Evolutionary conservation across 2,113 vertebrate species (phyloP).

Genomic region (Gavialis gangeticus): DNA sequence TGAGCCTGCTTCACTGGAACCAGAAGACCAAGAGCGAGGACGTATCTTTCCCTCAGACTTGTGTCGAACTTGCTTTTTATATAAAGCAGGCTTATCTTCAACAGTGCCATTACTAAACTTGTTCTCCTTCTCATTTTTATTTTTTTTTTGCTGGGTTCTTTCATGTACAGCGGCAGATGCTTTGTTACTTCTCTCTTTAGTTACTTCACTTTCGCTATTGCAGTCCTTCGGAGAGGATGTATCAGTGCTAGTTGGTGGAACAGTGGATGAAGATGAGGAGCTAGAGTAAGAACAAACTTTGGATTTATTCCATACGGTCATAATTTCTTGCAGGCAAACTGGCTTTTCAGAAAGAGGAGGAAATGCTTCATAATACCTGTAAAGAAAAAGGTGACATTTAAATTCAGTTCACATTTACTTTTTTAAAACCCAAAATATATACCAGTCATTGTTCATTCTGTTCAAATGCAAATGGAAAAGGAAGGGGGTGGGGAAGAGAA

Average conservation of each 20-base stretch:
- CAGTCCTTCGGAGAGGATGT: constrained; percentile 97
- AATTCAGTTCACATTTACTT: neutral
- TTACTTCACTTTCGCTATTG: constrained; percentile 90
- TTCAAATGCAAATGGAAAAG: neutral
- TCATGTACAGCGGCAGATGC: constrained; percentile 73
- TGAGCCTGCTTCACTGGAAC: constrained; percentile 96
- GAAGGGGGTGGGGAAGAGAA: neutral
- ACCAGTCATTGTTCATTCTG: neutral
- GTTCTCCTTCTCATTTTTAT: constrained; percentile 91
- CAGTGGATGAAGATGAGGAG: constrained; percentile 94
- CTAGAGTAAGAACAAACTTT: constrained; percentile 92
- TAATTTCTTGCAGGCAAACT: constrained; percentile 98
- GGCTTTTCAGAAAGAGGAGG: constrained; percentile 97
- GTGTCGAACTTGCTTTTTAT: constrained; percentile 89
- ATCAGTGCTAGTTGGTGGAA: constrained; percentile 95
- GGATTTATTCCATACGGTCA: constrained; percentile 98
- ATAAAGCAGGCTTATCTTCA: constrained; percentile 81
- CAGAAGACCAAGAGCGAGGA: constrained; percentile 96
- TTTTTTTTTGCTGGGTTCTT: constrained; percentile 82
- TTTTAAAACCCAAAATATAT: neutral
- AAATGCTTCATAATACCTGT: constrained; percentile 99
- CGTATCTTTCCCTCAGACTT: constrained; percentile 89
- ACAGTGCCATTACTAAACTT: constrained; percentile 76
- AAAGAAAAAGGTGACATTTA: neutral
- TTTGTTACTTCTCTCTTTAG: constrained; percentile 83